A percentile compares a stretch with the other conserved stretches of the same genome.
Conservation (phyloP, 2,113 vertebrate species). For the Pungitius pungitius region DNA sequence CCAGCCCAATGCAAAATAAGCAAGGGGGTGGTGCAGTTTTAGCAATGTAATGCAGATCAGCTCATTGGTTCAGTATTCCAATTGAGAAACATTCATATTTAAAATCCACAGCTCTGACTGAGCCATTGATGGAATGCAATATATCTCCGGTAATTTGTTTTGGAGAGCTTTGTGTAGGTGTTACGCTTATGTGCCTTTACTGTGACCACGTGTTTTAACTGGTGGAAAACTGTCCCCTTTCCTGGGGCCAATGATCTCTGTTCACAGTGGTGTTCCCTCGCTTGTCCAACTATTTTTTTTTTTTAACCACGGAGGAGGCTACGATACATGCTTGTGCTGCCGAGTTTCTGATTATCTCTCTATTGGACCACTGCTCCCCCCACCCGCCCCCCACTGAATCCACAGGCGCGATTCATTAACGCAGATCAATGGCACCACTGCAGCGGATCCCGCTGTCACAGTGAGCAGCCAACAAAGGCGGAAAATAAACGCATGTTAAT, state of each 20-base stretch:
- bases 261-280: conserved; percentile 5
- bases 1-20: background rate
- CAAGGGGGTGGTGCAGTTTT: background rate
- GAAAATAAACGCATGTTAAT: background rate
- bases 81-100: background rate
- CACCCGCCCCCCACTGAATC: conserved; percentile 36
- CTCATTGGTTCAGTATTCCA: background rate
- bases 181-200: background rate
- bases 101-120: background rate
- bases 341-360: conserved; percentile 27
- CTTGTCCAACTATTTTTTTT: conserved; percentile 5
- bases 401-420: conserved; percentile 30
- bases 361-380: conserved; percentile 26
- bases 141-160: background rate
- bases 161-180: background rate
- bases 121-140: background rate
- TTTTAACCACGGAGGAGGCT: conserved; percentile 5
- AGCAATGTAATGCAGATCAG: background rate
- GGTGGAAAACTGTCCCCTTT: conserved; percentile 8
- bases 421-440: conserved; percentile 28
- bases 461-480: background rate
- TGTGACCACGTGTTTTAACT: background rate
- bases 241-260: background rate
- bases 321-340: background rate
- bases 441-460: conserved; percentile 2